Conservation (phyloP, 2,797 vertebrate species). For the Amazona ochrocephala region DNA sequence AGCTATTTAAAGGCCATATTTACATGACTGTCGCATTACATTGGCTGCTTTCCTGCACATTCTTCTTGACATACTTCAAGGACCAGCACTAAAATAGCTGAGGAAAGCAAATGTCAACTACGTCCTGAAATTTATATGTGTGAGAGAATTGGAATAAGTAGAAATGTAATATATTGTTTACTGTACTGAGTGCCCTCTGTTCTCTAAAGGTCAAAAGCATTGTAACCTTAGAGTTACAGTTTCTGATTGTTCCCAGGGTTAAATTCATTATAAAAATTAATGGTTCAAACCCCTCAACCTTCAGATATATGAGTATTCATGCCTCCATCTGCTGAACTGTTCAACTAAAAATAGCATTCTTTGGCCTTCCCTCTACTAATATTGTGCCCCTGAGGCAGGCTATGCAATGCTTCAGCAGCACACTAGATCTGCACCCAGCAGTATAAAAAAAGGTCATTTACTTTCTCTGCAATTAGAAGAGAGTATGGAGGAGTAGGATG, state of each 20-base stretch:
- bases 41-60: constrained; percentile 71
- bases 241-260: constrained; percentile 96
- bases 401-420: constrained; percentile 73
- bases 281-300: constrained; percentile 86
- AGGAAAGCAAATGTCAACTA: constrained; percentile 88
- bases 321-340: constrained; percentile 87
- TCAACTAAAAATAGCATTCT: constrained; percentile 88
- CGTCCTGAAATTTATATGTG: constrained; percentile 80
- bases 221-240: constrained; percentile 88
- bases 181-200: constrained; percentile 80
- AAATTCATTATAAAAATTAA: constrained; percentile 96
- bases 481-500: not conserved
- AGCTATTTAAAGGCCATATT: constrained; percentile 80
- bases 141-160: constrained; percentile 89
- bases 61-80: constrained; percentile 79
- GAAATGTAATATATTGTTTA: constrained; percentile 93
- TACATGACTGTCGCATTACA: constrained; percentile 77
- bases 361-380: constrained; percentile 75
- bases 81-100: constrained; percentile 83
- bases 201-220: constrained; percentile 91
- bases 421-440: constrained; percentile 62
- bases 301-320: constrained; percentile 90
- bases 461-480: constrained; percentile 54
- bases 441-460: constrained; percentile 67
- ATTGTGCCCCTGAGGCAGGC: constrained; percentile 77